Conservation (phyloP, 1,140 invertebrate genomes). For the Diplogasteroides magnus region DNA sequence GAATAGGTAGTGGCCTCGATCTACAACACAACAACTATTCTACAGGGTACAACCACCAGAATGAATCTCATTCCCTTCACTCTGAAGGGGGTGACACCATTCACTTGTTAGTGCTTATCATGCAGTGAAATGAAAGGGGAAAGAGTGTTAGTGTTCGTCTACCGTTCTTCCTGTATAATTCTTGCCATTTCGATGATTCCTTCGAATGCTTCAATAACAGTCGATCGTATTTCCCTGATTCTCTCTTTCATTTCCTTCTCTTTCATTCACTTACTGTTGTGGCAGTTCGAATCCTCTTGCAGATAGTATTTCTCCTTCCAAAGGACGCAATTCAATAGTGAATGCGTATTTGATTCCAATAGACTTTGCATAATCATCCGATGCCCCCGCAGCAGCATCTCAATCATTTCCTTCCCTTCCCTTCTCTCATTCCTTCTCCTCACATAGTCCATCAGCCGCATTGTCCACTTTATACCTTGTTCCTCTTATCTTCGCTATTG, state of each 20-base stretch:
- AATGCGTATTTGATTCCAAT: constrained; percentile 57
- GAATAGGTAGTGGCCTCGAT: not conserved
- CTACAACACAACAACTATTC: too few relatives aligned
- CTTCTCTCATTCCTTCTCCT: too few relatives aligned
- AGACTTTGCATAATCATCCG: constrained; percentile 55
- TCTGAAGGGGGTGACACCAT: not conserved
- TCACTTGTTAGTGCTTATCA: too few relatives aligned
- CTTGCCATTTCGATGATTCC: not conserved
- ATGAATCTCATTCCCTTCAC: not conserved
- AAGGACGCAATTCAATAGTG: constrained; percentile 56
- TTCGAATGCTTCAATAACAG: not conserved
- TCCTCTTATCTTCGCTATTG: constrained; percentile 30
- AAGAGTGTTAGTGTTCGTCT: too few relatives aligned
- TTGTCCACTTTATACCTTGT: constrained; percentile 37
- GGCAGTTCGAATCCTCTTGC: not conserved
- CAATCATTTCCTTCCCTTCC: too few relatives aligned
- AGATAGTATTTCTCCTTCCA: not conserved
- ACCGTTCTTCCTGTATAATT: not conserved
- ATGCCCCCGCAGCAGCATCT: constrained; percentile 46
- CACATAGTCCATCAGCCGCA: constrained; percentile 40
- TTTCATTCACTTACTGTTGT: not conserved
- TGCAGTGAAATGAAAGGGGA: too few relatives aligned
- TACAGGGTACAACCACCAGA: too few relatives aligned
- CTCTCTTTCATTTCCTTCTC: not conserved
- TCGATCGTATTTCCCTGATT: not conserved